A percentile compares a stretch with the other conserved stretches of the same genome.
Conservation (phyloP, 2,113 vertebrate species). For the Chlamydotis undulata region DNA sequence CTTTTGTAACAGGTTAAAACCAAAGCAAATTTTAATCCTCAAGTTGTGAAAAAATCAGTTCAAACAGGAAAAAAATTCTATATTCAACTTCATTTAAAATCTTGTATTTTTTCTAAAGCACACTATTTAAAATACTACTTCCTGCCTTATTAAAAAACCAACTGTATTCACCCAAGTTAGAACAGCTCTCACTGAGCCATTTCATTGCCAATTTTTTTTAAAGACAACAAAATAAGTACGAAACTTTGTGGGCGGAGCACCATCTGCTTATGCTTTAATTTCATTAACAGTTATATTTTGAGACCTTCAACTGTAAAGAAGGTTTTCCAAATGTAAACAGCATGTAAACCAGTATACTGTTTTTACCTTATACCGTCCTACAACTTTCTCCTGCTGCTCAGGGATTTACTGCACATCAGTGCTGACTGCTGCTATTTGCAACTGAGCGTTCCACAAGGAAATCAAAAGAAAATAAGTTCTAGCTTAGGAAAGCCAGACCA, state of each 20-base stretch:
- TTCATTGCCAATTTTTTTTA: not conserved
- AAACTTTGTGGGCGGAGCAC: constrained; percentile 24
- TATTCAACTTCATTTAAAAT: not conserved
- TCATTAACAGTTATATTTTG: constrained; percentile 28
- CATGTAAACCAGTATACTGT: not conserved
- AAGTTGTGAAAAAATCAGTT: not conserved
- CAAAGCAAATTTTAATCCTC: not conserved
- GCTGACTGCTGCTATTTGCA: not conserved
- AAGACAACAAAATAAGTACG: constrained; percentile 22
- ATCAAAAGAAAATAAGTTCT: not conserved
- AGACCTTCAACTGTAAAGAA: constrained; percentile 34
- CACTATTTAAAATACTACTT: not conserved
- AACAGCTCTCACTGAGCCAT: not conserved
- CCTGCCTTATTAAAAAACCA: not conserved
- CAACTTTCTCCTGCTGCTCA: not conserved
- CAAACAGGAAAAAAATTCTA: not conserved
- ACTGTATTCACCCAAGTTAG: not conserved
- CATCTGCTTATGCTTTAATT: constrained; percentile 27
- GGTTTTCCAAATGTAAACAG: constrained; percentile 21
- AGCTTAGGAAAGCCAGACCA: not conserved
- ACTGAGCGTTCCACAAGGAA: not conserved
- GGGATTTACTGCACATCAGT: not conserved
- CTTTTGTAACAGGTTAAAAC: not conserved
- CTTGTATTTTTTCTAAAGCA: not conserved
- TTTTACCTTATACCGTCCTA: not conserved